phyloP scores from a whole-genome alignment of 2,888 invertebrate species.

The Theodoxus fluviatilis region DNA sequence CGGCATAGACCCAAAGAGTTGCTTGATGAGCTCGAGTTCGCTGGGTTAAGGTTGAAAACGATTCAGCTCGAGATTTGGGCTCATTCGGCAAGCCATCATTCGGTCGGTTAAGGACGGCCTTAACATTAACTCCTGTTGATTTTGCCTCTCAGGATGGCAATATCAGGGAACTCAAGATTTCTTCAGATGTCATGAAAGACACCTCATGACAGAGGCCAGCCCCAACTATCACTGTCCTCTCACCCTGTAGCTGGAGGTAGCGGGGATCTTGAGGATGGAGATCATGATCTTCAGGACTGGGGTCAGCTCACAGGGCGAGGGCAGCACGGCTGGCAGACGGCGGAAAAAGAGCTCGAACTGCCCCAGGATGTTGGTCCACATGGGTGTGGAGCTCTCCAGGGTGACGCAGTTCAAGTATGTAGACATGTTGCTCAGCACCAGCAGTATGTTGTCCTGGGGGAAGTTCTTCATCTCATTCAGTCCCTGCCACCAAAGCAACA shows the following conservation, averaged over 20 bases:
- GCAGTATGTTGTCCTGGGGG: slow-evolving; percentile 73
- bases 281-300: slow-evolving; percentile 66
- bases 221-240: slow-evolving; percentile 29
- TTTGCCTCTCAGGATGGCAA: no score
- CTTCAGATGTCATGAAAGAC: no score
- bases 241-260: slow-evolving; percentile 82
- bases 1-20: no score
- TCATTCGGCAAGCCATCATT: no score
- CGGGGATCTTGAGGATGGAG: slow-evolving; percentile 80
- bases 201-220: no score
- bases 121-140: no score
- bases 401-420: slow-evolving; percentile 92
- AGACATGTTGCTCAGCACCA: slow-evolving; percentile 88
- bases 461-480: slow-evolving; percentile 81
- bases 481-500: slow-evolving; percentile 65
- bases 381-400: slow-evolving; percentile 75
- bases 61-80: no score
- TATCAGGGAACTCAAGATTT: no score
- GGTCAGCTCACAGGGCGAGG: slow-evolving; percentile 62
- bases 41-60: no score
- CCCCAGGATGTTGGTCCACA: slow-evolving; percentile 82
- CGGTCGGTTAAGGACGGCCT: no score
- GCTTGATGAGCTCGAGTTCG: no score
- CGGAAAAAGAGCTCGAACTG: slow-evolving; percentile 89
- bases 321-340: slow-evolving; percentile 58